A percentile compares a stretch with the other conserved stretches of the same genome.
Conservation (phyloP, 1,140 invertebrate genomes). For the Bombus superbus region DNA sequence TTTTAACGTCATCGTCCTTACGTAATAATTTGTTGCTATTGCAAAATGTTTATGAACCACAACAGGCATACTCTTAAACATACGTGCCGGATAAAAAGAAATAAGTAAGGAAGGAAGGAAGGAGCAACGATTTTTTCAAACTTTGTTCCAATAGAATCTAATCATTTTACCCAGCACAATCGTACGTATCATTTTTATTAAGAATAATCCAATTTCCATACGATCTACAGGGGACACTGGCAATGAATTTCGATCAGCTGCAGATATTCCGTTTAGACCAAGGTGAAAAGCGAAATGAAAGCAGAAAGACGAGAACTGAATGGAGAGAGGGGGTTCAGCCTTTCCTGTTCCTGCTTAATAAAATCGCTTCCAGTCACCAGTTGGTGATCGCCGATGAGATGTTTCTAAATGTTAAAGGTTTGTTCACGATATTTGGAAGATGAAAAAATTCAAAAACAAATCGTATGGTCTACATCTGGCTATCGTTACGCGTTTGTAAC, state of each 20-base stretch:
- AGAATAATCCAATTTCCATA: background rate
- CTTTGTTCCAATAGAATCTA: background rate
- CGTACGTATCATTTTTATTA: background rate
- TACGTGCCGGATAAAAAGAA: background rate
- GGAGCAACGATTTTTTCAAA: background rate
- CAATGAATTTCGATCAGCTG: background rate
- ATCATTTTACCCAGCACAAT: too few relatives aligned
- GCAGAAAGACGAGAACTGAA: background rate
- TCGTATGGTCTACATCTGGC: background rate
- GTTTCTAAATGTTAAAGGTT: background rate
- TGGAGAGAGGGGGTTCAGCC: background rate
- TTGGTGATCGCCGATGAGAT: conserved; percentile 12
- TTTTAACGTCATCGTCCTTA: background rate
- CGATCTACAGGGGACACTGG: too few relatives aligned
- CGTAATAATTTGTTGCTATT: background rate
- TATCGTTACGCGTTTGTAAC: background rate
- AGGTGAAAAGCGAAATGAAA: background rate
- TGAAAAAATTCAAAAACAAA: background rate
- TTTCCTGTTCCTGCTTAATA: conserved; percentile 10
- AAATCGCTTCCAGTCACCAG: conserved; percentile 1
- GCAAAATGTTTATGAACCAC: background rate
- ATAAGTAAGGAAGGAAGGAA: background rate
- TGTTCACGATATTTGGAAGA: background rate
- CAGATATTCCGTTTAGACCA: background rate
- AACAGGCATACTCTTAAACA: background rate